Percentiles rank a stretch among this genome's conserved stretches.
Evolutionary conservation across 53 echinoderm and acorn worm genomes (phyloP).

Genomic region (Glandiceps talaboti): DNA sequence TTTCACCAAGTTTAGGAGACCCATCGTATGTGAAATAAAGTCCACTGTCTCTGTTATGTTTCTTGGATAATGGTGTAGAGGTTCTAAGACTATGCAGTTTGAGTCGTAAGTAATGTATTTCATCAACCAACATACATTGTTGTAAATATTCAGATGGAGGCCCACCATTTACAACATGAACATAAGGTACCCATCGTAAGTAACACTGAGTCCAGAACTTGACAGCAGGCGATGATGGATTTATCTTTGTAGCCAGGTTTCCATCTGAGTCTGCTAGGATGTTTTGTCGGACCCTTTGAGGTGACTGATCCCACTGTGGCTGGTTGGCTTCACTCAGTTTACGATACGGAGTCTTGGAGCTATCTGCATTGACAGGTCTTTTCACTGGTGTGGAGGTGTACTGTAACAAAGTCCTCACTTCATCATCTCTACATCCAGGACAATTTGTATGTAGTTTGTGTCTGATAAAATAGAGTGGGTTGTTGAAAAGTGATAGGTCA

Average conservation of each 20-base stretch:
- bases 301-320: not conserved
- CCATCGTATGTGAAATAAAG: not conserved
- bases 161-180: constrained; percentile 80
- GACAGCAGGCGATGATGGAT: constrained; percentile 35
- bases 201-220: constrained; percentile 88
- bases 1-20: not conserved
- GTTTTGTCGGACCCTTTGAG: too few species aligned
- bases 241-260: not conserved
- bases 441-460: constrained; percentile 23
- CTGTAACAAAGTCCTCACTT: not conserved
- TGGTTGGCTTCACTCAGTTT: not conserved
- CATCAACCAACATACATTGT: constrained; percentile 85
- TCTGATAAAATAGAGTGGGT: constrained; percentile 74
- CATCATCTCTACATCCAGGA: not conserved
- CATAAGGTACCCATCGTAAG: constrained; percentile 84
- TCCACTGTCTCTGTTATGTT: not conserved
- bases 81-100: constrained; percentile 48
- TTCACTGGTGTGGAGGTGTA: not conserved
- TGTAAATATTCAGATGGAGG: constrained; percentile 65
- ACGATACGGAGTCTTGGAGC: not conserved
- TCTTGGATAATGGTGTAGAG: not conserved
- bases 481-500: constrained; percentile 91
- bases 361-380: not conserved
- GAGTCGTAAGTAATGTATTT: constrained; percentile 79
- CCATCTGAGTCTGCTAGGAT: not conserved